Conservation (phyloP, 2,888 invertebrate species). For the Rotaria macrura region DNA sequence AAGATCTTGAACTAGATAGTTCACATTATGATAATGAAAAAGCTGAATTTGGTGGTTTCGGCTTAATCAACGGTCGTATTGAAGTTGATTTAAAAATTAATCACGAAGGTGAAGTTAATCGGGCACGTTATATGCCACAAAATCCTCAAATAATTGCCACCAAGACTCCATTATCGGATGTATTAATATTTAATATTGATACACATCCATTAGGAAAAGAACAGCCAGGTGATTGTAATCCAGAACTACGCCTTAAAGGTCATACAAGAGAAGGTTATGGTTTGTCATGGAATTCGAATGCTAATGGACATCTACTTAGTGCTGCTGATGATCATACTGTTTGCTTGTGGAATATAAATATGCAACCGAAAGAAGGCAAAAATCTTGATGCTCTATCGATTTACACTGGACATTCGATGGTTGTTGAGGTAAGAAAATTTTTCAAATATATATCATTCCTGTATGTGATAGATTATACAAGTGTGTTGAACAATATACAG, state of each 20-base stretch:
- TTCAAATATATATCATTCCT: too few relatives aligned
- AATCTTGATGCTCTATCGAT: constrained; percentile 94
- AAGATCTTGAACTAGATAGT: constrained; percentile 97
- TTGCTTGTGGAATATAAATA: constrained; percentile 97
- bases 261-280: constrained; percentile 95
- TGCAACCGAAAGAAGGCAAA: constrained; percentile 67
- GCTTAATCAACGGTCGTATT: constrained; percentile 95
- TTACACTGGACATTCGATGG: constrained; percentile 94
- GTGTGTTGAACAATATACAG: too few relatives aligned
- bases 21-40: constrained; percentile 98
- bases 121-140: constrained; percentile 98
- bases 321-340: constrained; percentile 97
- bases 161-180: constrained; percentile 96
- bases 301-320: constrained; percentile 85
- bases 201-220: constrained; percentile 23
- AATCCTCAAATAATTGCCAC: constrained; percentile 99
- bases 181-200: constrained; percentile 66
- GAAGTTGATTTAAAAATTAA: constrained; percentile 99
- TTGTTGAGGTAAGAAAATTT: constrained; percentile 61
- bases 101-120: constrained; percentile 96
- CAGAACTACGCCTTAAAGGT: constrained; percentile 83
- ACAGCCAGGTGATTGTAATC: constrained; percentile 74
- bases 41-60: constrained; percentile 97
- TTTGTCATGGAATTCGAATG: constrained; percentile 94
- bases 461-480: too few relatives aligned